Base-by-base conservation (phyloP, 2,797 vertebrate species). In the Acrossocheilus wenchowensis region DNA sequence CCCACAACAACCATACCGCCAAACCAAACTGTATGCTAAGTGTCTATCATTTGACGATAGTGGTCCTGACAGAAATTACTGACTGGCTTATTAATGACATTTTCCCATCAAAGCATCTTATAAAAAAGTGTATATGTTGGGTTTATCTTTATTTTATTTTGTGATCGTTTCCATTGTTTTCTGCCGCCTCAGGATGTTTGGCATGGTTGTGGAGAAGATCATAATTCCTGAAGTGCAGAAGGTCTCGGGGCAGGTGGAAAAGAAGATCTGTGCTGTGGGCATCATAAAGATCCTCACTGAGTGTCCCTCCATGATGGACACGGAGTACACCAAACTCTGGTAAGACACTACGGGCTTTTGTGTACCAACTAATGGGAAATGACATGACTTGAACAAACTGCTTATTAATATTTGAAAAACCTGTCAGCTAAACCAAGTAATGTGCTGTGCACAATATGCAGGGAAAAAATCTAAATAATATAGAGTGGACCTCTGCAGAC, bases 141-240 rank as follows among this genome's bases (percentile, higher is more conserved):
- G 23, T 23, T 26, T 14, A 1, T 52, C 43, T 34, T 0, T 15
- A 1, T 39, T 23, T 14, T 2, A 9, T 39, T 64, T 30, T 8
- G 36, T 79, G 36, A 36, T 17, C 8, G 4, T 79, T 64, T 62
- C 9, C 5, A 1, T 50, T 26, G 6, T 62, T 62, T 17, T 9
- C 0, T 5, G 2, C 21, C 12, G 43, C 80, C 50, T 60, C 81
- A 99, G 98, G 92, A 99, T 99, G 98, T 99, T 99, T 92, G 98
- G 98, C 72, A 99, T 99, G 98, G 98, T 99, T 89, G 92, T 99
- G 94, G 98, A 99, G 92, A 99, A 99, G 92, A 97, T 99, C 1
- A 95, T 99, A 88, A 97, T 99, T 94, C 98, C 98, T 48, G 98
- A 99, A 93, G 97, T 99, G 88, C 98, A 99, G 92, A 99, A 99